Conservation (phyloP, 1,140 invertebrate genomes). For the Lerema accius region DNA sequence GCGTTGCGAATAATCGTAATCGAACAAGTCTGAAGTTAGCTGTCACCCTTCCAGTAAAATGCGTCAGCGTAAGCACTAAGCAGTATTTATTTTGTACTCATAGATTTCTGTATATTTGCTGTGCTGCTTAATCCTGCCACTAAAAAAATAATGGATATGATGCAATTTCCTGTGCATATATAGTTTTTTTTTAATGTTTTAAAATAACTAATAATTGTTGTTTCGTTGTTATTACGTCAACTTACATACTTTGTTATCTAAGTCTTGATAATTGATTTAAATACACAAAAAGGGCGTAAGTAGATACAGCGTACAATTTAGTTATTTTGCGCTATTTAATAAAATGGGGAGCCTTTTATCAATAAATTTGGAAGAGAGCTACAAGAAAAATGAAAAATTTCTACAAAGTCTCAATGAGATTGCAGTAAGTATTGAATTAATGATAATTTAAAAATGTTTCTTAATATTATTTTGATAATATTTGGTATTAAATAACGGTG, state of each 20-base stretch:
- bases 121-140: too few relatives aligned
- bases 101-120: too few relatives aligned
- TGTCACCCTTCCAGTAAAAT: too few relatives aligned
- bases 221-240: neutral
- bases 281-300: neutral
- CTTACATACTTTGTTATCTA: neutral
- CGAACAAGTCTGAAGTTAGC: too few relatives aligned
- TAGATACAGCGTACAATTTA: neutral
- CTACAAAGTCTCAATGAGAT: slow-evolving; percentile 86
- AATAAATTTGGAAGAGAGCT: slow-evolving; percentile 77
- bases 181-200: too few relatives aligned
- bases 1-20: too few relatives aligned
- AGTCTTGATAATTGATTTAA: neutral
- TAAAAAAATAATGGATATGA: too few relatives aligned
- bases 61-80: too few relatives aligned
- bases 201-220: too few relatives aligned
- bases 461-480: slow-evolving; percentile 10
- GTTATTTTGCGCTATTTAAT: neutral
- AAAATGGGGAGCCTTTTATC: slow-evolving; percentile 68
- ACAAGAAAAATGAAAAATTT: slow-evolving; percentile 89
- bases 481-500: slow-evolving; percentile 22
- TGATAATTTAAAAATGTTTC: too few relatives aligned
- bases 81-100: too few relatives aligned
- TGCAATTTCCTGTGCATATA: too few relatives aligned
- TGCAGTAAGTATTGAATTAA: slow-evolving; percentile 84